Evolutionary conservation across 2,113 vertebrate species (phyloP).

Genomic region (Hippolais icterina): DNA sequence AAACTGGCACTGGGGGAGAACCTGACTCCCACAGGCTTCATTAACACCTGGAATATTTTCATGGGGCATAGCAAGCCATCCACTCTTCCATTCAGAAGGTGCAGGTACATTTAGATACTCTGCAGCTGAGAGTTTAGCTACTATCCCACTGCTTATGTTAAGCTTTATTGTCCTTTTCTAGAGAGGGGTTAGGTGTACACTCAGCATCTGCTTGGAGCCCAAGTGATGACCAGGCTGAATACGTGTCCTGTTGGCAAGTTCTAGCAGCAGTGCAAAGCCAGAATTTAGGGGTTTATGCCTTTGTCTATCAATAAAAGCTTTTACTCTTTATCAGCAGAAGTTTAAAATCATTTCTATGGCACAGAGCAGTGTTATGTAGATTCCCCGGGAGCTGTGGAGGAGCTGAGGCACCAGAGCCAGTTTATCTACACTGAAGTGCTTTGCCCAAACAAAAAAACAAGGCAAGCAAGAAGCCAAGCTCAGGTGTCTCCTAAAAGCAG

Average conservation of each 20-base stretch:
- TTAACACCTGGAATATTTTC: neutral
- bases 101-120: neutral
- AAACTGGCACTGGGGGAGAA: neutral
- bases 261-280: neutral
- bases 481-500: neutral
- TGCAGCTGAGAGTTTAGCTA: neutral
- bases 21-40: neutral
- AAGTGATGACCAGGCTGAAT: neutral
- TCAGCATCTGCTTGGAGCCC: neutral
- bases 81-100: neutral
- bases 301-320: neutral
- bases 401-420: neutral
- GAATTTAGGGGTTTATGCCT: neutral
- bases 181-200: neutral
- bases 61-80: neutral
- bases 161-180: neutral
- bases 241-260: neutral
- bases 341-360: neutral
- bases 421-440: neutral
- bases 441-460: neutral
- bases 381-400: neutral
- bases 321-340: neutral
- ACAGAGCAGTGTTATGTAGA: neutral
- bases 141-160: neutral
- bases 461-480: neutral